Evolutionary conservation across 2,797 vertebrate species (phyloP).

Genomic region (Orestias chungarensis): DNA sequence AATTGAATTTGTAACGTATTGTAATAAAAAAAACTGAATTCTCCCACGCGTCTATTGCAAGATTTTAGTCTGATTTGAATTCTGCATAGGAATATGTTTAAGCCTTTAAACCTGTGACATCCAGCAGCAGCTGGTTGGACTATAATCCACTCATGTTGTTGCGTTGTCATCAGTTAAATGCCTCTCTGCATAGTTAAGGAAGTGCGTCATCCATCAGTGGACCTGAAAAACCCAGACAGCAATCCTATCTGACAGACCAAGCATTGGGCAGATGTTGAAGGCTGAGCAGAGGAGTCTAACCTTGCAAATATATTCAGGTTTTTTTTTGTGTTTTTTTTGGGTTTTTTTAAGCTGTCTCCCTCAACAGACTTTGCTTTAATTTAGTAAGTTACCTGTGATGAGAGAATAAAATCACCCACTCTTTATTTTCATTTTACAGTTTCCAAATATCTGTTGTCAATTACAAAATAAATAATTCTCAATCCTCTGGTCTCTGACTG

Average conservation of each 20-base stretch:
- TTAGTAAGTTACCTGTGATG: neutral
- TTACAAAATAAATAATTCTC: too few relatives aligned
- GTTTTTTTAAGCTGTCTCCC: neutral
- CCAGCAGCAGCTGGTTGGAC: slow-evolving; percentile 16
- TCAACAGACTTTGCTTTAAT: slow-evolving; percentile 15
- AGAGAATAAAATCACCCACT: neutral
- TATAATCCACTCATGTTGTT: slow-evolving; percentile 41
- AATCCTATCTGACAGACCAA: neutral
- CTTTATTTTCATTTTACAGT: slow-evolving; percentile 20
- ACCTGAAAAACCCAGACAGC: slow-evolving; percentile 16
- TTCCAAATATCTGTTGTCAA: slow-evolving; percentile 8
- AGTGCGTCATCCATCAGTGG: slow-evolving; percentile 45
- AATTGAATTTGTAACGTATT: neutral
- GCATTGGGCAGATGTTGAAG: neutral
- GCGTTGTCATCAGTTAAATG: slow-evolving; percentile 54
- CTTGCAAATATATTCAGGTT: neutral
- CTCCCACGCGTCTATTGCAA: neutral
- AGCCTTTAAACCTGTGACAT: slow-evolving; percentile 34
- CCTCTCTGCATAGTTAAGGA: slow-evolving; percentile 35
- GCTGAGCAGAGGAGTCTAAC: neutral
- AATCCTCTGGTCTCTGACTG: slow-evolving; percentile 23
- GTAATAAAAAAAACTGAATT: neutral
- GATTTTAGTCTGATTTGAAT: slow-evolving; percentile 26
- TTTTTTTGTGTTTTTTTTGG: neutral
- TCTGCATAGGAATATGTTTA: slow-evolving; percentile 26